Conservation (phyloP, 2,888 invertebrate species). For the Protophormia terraenovae region DNA sequence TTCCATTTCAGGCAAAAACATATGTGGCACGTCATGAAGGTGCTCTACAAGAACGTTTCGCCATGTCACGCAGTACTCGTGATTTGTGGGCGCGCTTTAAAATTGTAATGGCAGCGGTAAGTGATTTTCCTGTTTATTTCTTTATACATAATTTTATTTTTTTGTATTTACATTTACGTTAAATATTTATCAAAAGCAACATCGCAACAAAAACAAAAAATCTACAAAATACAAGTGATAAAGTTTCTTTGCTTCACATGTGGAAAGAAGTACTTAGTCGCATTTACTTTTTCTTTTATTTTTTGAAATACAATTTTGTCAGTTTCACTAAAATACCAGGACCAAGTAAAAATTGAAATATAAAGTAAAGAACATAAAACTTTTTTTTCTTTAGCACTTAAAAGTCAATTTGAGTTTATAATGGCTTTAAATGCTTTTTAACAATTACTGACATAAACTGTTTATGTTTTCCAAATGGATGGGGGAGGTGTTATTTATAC, state of each 20-base stretch:
- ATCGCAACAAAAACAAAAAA: background rate
- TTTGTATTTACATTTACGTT: slow-evolving; percentile 29
- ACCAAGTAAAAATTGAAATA: background rate
- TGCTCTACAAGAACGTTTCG: slow-evolving; percentile 92
- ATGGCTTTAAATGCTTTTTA: slow-evolving; percentile 10
- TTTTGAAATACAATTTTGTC: background rate
- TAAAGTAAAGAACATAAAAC: background rate
- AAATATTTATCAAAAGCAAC: background rate
- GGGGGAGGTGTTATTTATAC: background rate
- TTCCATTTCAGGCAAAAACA: slow-evolving; percentile 86
- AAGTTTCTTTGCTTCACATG: background rate
- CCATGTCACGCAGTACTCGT: slow-evolving; percentile 92
- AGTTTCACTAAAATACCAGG: background rate
- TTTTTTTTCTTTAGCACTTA: slow-evolving; percentile 39
- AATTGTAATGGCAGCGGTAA: slow-evolving; percentile 90
- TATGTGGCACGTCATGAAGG: slow-evolving; percentile 96
- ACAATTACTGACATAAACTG: slow-evolving; percentile 10
- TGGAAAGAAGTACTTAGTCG: too few species aligned
- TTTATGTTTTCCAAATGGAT: background rate
- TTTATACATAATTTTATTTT: background rate
- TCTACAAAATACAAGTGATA: background rate
- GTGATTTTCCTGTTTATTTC: slow-evolving; percentile 74
- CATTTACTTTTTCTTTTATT: background rate
- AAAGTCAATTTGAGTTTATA: slow-evolving; percentile 40
- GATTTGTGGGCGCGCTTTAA: slow-evolving; percentile 93